phyloP scores from a whole-genome alignment of 2,888 invertebrate species.

The Aphidius colemani region DNA sequence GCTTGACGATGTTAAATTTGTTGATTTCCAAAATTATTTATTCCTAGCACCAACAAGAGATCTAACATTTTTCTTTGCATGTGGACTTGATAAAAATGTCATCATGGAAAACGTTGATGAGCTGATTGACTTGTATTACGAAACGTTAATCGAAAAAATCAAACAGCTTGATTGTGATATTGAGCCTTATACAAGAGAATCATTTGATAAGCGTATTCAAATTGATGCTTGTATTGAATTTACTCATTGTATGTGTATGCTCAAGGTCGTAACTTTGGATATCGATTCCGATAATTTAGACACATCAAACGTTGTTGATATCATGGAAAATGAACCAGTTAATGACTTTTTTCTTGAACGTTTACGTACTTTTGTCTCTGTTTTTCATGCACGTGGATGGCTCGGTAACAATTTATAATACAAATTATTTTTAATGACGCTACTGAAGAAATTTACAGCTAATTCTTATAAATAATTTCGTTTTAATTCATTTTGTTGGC shows the following conservation, averaged over 20 bases:
- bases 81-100: conserved; percentile 61
- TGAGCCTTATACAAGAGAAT: conserved; percentile 39
- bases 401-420: background rate
- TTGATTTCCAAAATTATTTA: conserved; percentile 66
- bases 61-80: conserved; percentile 64
- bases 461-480: too few species aligned
- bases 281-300: conserved; percentile 32
- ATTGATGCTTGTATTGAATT: conserved; percentile 44
- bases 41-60: conserved; percentile 64
- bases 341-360: conserved; percentile 35
- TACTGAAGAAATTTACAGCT: too few species aligned
- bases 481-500: too few species aligned
- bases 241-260: conserved; percentile 44
- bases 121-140: conserved; percentile 63
- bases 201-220: conserved; percentile 41
- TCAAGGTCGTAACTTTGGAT: conserved; percentile 45
- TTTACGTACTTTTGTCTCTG: conserved; percentile 33
- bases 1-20: conserved; percentile 63
- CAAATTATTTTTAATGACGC: background rate
- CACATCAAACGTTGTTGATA: conserved; percentile 22
- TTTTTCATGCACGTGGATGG: conserved; percentile 38
- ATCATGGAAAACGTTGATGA: conserved; percentile 61
- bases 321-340: conserved; percentile 25
- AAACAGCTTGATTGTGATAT: conserved; percentile 56
- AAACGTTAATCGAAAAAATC: conserved; percentile 60